phyloP scores from a whole-genome alignment of 2,113 vertebrate genomes.

The Hippocampus zosterae region DNA sequence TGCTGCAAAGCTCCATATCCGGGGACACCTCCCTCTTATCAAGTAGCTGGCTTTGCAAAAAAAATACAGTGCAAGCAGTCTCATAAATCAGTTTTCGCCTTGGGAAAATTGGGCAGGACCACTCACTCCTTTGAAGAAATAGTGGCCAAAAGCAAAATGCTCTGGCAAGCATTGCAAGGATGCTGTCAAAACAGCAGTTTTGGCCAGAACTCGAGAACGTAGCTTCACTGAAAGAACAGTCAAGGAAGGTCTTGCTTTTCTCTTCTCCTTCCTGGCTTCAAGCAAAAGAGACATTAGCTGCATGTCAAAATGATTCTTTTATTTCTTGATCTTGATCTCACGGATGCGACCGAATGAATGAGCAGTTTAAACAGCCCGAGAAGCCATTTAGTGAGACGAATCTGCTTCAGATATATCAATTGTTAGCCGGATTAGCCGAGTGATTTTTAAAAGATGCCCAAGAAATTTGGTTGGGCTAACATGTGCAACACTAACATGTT shows the following conservation, averaged over 20 bases:
- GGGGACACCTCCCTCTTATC: not conserved
- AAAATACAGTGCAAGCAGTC: not conserved
- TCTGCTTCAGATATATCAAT: too few relatives aligned
- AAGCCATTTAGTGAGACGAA: too few relatives aligned
- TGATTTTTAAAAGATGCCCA: too few relatives aligned
- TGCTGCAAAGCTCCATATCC: not conserved
- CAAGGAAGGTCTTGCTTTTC: not conserved
- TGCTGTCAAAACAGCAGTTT: not conserved
- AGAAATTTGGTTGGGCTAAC: too few relatives aligned
- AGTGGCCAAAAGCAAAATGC: not conserved
- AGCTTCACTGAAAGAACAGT: not conserved
- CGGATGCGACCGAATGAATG: not conserved
- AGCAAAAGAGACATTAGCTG: not conserved
- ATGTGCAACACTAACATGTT: too few relatives aligned
- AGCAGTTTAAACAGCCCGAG: too few relatives aligned
- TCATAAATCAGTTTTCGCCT: not conserved
- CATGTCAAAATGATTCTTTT: not conserved
- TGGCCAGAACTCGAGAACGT: not conserved
- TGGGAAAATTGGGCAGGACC: not conserved
- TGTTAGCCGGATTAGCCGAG: too few relatives aligned
- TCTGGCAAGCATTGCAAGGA: not conserved
- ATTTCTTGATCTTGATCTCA: not conserved
- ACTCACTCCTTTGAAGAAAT: not conserved
- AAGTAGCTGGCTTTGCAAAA: slow-evolving; percentile 1
- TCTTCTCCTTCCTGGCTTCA: not conserved